These are phyloP conservation scores for Nesoenas mayeri DNA, from an alignment of 2,113 vertebrate species.

Conservation along the genomic window DNA sequence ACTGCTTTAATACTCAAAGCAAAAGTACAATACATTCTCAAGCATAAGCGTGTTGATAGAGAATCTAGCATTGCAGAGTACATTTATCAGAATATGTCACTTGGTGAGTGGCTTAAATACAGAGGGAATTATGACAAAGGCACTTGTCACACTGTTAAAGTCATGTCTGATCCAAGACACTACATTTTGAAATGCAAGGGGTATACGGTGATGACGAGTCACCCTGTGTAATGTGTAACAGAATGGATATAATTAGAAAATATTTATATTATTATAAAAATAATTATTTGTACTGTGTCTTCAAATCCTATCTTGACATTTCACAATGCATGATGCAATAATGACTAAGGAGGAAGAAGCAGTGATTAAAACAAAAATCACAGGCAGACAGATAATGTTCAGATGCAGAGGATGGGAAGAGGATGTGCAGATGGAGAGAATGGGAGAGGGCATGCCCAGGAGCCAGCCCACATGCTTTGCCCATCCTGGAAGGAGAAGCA, in stretches of 20 bases:
- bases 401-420: background rate
- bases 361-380: background rate
- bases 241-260: background rate
- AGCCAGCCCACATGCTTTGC: rapidly evolving
- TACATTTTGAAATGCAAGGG: background rate
- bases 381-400: background rate
- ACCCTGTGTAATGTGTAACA: background rate
- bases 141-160: background rate
- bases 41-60: background rate
- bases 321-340: background rate
- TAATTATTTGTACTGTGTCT: background rate
- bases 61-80: constrained; percentile 21
- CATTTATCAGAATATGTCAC: constrained; percentile 26
- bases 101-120: background rate
- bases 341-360: background rate
- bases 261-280: background rate
- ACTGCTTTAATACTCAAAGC: constrained; percentile 48
- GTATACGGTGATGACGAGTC: rapidly evolving
- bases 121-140: background rate
- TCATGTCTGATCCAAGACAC: background rate
- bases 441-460: background rate
- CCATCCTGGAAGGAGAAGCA: background rate
- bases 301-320: background rate
- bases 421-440: background rate
- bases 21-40: constrained; percentile 29